Evolutionary conservation across 1,140 invertebrate genomes (phyloP), one percentile per base, ranked within the genome.

Genomic region (Episyrphus balteatus): DNA sequence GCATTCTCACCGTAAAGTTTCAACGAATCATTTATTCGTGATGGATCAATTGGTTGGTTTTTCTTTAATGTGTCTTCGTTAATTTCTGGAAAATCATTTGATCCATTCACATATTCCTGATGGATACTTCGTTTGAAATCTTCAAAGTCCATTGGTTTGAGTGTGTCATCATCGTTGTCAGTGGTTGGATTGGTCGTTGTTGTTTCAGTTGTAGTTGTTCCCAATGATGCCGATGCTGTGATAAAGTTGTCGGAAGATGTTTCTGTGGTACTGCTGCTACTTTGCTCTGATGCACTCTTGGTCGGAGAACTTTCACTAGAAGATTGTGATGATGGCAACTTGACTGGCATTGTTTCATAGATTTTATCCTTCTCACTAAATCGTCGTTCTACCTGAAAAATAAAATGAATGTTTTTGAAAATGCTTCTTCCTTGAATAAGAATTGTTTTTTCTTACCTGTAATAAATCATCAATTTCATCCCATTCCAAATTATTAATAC

Each of bases 271-370:
- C 61, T 56, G 3, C 54, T 56, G 42, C 55, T 46, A 37, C 46
- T 46, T 49, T 50, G 48, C 10, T 43, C 44, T n/a, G 53, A 55
- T 11, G 47, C 46, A 3, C 57, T 56, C 56, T 68, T 57, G 30
- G 56, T 58, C 1, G 65, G 58, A 7, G 60, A 59, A 39, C 62
- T 65, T 5, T 67, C 68, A 26, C 55, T 62, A 17, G 62, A 65
- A 1, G 62, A 62, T 18, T 55, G 54, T 48, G 73, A 74, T 3
- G 78, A 81, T 3, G 76, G 75, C 38, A 83, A 58, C 59, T 72
- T 74, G n/a, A 75, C 71, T 1, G 82, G 82, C 78, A 84, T 81
- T 3, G 82, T 85, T 69, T 80, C 79, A 62, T 83, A 84, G 12
- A 80, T 58, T 63, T 84, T 83, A 39, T 80, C 75, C 44, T 73